These are phyloP conservation scores for Leucozona laternaria DNA, from an alignment of 2,888 invertebrate species.

Conservation along the genomic window DNA sequence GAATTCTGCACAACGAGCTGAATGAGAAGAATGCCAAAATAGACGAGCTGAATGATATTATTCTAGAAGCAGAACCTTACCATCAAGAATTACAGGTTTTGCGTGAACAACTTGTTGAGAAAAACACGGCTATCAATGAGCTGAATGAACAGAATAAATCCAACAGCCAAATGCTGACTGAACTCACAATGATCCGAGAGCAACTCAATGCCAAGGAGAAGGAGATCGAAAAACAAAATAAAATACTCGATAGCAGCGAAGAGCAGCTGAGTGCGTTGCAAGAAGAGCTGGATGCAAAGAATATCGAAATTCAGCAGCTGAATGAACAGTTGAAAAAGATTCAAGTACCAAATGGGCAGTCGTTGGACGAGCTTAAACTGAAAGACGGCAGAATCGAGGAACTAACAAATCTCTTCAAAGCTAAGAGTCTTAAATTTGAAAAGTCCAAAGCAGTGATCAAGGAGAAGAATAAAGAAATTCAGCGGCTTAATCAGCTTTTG, in stretches of 20 bases:
- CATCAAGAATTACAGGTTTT: conserved; percentile 22
- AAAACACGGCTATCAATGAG: conserved; percentile 52
- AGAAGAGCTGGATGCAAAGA: conserved; percentile 83
- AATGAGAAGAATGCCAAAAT: conserved; percentile 56
- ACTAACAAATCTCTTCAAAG: conserved; percentile 84
- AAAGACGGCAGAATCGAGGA: conserved; percentile 83
- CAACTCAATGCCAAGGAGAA: conserved; percentile 56
- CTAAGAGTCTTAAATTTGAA: conserved; percentile 85
- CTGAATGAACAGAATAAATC: conserved; percentile 35
- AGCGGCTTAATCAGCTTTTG: conserved; percentile 79
- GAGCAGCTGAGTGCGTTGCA: conserved; percentile 80
- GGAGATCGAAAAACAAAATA: conserved; percentile 60
- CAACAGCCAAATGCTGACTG: conserved; percentile 27
- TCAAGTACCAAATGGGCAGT: conserved; percentile 44
- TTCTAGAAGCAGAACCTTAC: conserved; percentile 30
- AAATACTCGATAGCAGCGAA: conserved; percentile 53
- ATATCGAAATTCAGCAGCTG: conserved; percentile 83
- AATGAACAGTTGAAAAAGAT: conserved; percentile 82
- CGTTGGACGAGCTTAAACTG: conserved; percentile 16
- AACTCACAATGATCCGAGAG: conserved; percentile 52
- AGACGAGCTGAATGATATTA: conserved; percentile 28
- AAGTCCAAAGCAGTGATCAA: conserved; percentile 85
- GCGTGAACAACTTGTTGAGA: conserved; percentile 44
- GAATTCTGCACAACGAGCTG: conserved; percentile 45
- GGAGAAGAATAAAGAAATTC: conserved; percentile 86